phyloP scores from a whole-genome alignment of 1,140 invertebrate species.

The Andricus grossulariae region DNA sequence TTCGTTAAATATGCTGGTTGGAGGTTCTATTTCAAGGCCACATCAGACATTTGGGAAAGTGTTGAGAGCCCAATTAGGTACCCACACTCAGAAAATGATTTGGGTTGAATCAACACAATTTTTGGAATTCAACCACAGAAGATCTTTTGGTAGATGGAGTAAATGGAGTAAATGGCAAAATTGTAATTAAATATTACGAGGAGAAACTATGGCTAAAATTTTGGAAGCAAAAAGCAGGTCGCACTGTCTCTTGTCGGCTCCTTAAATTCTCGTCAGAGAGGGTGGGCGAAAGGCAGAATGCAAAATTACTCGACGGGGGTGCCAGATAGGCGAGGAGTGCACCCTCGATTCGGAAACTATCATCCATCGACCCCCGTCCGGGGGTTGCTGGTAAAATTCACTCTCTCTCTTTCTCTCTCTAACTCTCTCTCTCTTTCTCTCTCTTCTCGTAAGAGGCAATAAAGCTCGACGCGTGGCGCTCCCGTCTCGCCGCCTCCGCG shows the following conservation, averaged over 20 bases:
- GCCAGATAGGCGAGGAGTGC: conserved; percentile 39
- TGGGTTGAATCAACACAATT: too few relatives aligned
- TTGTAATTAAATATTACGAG: too few relatives aligned
- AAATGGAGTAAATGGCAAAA: too few relatives aligned
- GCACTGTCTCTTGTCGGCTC: neutral
- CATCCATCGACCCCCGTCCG: conserved; percentile 35
- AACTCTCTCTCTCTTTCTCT: conserved; percentile 28
- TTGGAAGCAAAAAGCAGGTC: neutral
- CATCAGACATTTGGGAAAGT: too few relatives aligned
- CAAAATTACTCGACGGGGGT: conserved; percentile 41
- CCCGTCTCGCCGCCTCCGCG: conserved; percentile 36
- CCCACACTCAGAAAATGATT: too few relatives aligned
- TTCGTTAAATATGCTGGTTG: too few relatives aligned
- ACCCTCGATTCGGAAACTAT: conserved; percentile 42
- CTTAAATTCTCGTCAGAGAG: conserved; percentile 25
- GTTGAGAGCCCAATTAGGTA: too few relatives aligned
- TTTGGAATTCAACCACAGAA: too few relatives aligned
- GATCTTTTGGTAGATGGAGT: too few relatives aligned
- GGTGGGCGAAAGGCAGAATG: conserved; percentile 38
- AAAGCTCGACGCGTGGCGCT: conserved; percentile 51
- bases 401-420: conserved; percentile 12
- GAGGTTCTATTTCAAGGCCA: too few relatives aligned
- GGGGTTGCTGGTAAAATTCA: conserved; percentile 35
- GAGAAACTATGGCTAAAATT: neutral
- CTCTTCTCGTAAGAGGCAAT: conserved; percentile 45